Conservation (phyloP, 2,888 invertebrate species). For the Carabus problematicus region DNA sequence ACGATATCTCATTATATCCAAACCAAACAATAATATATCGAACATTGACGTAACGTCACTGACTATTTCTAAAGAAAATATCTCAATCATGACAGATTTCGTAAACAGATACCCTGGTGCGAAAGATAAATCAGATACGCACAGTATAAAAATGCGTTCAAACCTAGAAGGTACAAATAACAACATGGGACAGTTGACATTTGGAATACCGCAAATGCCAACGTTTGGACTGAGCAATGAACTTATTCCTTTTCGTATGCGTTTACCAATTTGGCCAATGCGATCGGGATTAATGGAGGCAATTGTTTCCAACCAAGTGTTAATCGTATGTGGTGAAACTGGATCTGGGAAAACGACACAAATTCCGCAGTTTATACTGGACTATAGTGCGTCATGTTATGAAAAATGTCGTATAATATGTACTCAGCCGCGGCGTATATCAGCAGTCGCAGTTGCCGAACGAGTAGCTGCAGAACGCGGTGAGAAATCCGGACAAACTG, state of each 20-base stretch:
- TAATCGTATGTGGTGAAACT: slow-evolving; percentile 82
- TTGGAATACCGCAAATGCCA: slow-evolving; percentile 47
- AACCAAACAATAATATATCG: slow-evolving; percentile 34
- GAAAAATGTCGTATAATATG: slow-evolving; percentile 85
- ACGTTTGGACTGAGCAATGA: slow-evolving; percentile 62
- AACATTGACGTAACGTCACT: slow-evolving; percentile 36
- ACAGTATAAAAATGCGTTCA: not conserved
- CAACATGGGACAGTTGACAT: slow-evolving; percentile 45
- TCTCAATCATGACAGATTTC: slow-evolving; percentile 20
- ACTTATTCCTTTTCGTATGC: slow-evolving; percentile 66
- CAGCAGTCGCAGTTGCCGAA: slow-evolving; percentile 89
- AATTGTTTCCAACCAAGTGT: slow-evolving; percentile 72
- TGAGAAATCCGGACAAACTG: slow-evolving; percentile 62
- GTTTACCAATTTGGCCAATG: slow-evolving; percentile 74
- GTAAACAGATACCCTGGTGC: slow-evolving; percentile 10
- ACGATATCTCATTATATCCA: slow-evolving; percentile 44
- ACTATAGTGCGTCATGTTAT: slow-evolving; percentile 69
- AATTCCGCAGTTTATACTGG: slow-evolving; percentile 91
- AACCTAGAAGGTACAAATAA: slow-evolving; percentile 9
- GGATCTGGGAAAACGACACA: slow-evolving; percentile 97
- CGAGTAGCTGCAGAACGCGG: slow-evolving; percentile 75
- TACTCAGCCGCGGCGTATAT: slow-evolving; percentile 91
- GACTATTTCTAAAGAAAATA: slow-evolving; percentile 5
- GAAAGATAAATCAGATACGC: not conserved
- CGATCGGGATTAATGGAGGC: slow-evolving; percentile 71